Percentiles rank a stretch among this genome's conserved stretches.
phyloP scores from a whole-genome alignment of 2,113 vertebrate genomes.

The Mirounga angustirostris region DNA sequence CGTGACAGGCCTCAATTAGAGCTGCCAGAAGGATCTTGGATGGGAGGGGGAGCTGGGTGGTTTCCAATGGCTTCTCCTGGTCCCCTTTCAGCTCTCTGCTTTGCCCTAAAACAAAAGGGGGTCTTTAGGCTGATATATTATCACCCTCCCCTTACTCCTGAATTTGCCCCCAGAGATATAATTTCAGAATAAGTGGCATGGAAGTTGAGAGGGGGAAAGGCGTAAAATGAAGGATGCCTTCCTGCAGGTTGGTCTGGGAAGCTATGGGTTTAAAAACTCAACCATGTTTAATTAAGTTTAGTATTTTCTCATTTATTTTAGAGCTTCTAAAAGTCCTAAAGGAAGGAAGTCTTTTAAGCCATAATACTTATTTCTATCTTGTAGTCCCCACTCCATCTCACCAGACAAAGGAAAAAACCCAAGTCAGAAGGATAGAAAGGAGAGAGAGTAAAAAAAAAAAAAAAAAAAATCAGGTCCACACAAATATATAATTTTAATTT shows the following conservation, averaged over 20 bases:
- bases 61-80: not conserved
- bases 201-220: not conserved
- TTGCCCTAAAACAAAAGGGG: not conserved
- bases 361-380: not conserved
- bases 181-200: not conserved
- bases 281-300: not conserved
- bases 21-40: conserved; percentile 47
- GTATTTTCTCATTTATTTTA: conserved; percentile 10
- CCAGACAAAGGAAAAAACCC: not conserved
- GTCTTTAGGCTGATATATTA: not conserved
- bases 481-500: not conserved
- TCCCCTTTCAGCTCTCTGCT: not conserved
- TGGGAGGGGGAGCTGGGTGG: conserved; percentile 5
- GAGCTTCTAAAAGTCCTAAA: not conserved
- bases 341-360: not conserved
- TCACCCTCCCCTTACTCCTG: not conserved
- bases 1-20: conserved; percentile 79
- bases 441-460: not conserved
- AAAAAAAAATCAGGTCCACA: too few relatives aligned
- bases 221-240: not conserved
- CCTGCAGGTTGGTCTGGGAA: not conserved
- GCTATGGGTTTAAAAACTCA: not conserved
- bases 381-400: not conserved
- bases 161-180: not conserved
- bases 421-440: not conserved